A percentile compares a stretch with the other conserved stretches of the same genome.
Conservation (phyloP, 2,797 vertebrate genomes). For the Danio kyathit region DNA sequence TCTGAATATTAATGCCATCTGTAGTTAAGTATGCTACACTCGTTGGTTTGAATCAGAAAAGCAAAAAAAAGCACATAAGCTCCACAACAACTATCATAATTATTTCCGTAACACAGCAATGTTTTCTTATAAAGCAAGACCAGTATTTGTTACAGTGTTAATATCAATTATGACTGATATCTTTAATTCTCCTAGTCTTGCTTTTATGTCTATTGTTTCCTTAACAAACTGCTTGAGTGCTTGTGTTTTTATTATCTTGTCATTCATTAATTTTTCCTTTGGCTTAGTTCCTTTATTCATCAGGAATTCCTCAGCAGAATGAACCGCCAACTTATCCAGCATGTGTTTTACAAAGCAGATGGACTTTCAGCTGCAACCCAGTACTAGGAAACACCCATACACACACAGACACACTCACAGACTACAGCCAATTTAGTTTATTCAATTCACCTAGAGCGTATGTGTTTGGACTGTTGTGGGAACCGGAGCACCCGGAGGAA, state of each 20-base stretch:
- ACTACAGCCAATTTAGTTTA: too few species aligned
- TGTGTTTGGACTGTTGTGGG: too few species aligned
- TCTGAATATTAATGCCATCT: slow-evolving; percentile 59
- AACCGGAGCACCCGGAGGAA: too few species aligned
- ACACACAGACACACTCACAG: too few species aligned
- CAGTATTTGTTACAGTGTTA: slow-evolving; percentile 9
- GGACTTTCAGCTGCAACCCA: too few species aligned
- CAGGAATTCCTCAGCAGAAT: too few species aligned
- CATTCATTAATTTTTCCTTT: not conserved
- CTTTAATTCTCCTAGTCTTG: not conserved
- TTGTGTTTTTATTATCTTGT: not conserved
- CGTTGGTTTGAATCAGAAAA: not conserved
- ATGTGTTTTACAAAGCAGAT: too few species aligned
- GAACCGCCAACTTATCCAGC: too few species aligned
- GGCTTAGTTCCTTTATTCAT: too few species aligned
- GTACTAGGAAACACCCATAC: too few species aligned
- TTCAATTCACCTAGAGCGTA: too few species aligned
- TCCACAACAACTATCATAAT: not conserved
- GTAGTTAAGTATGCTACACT: slow-evolving; percentile 21
- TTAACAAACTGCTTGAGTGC: not conserved
- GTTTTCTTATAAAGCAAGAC: not conserved
- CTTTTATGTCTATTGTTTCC: not conserved
- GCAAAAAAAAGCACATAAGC: not conserved
- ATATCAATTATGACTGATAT: not conserved
- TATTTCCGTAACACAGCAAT: not conserved